A percentile compares a stretch with the other conserved stretches of the same genome.
phyloP scores from a whole-genome alignment of 2,888 invertebrate genomes.

The Phalangium opilio region DNA sequence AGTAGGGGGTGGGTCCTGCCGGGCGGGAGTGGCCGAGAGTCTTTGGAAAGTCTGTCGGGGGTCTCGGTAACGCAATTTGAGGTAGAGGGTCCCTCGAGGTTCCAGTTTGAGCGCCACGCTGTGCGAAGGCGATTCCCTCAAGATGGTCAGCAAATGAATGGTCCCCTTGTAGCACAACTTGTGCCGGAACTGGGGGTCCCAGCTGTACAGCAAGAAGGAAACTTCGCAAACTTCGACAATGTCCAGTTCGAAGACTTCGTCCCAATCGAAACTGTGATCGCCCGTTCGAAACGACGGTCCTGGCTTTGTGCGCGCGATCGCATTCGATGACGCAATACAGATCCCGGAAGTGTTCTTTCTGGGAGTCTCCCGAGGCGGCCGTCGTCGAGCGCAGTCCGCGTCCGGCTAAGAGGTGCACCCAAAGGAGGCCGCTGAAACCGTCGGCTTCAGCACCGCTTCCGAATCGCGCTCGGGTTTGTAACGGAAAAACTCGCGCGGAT shows the following conservation, averaged over 20 bases:
- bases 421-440: constrained; percentile 69
- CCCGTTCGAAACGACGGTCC: constrained; percentile 91
- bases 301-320: constrained; percentile 87
- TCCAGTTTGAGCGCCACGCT: constrained; percentile 72
- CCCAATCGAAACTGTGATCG: constrained; percentile 91
- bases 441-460: constrained; percentile 25
- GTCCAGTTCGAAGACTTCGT: constrained; percentile 95
- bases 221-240: constrained; percentile 84
- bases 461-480: constrained; percentile 35
- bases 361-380: not conserved
- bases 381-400: constrained; percentile 45
- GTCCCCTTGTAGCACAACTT: constrained; percentile 80
- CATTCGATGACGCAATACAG: constrained; percentile 96
- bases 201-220: constrained; percentile 92
- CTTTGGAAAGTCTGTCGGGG: constrained; percentile 72
- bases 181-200: constrained; percentile 97
- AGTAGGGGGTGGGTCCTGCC: constrained; percentile 25
- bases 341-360: constrained; percentile 42
- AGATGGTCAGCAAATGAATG: constrained; percentile 37
- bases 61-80: constrained; percentile 73
- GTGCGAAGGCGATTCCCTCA: constrained; percentile 23
- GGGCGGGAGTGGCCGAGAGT: constrained; percentile 23
- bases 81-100: constrained; percentile 76
- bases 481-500: constrained; percentile 58
- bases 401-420: constrained; percentile 78